Conservation (phyloP, 1,140 invertebrate species). For the Caenorhabditis elegans region WBcel235 BX284604.4:2983501-2984000, state of each 20-base stretch:
- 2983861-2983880: constrained; percentile 33
- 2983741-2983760: no score
- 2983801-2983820: background rate
- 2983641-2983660: constrained; percentile 8
- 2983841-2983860: background rate
- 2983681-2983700: no score
- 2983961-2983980: background rate
- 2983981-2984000: background rate
- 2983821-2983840: background rate
- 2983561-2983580: no score
- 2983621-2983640: background rate
- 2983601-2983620: background rate
- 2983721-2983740: no score
- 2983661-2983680: background rate
- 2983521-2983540: no score
- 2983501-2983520: no score
- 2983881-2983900: constrained; percentile 32
- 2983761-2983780: background rate
- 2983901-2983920: background rate
- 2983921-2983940: background rate
- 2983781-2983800: background rate
- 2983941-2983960: constrained; percentile 5
- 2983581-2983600: background rate
- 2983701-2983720: no score
- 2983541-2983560: no score